Conservation (phyloP, 2,888 invertebrate species). For the Phengaris arion region DNA sequence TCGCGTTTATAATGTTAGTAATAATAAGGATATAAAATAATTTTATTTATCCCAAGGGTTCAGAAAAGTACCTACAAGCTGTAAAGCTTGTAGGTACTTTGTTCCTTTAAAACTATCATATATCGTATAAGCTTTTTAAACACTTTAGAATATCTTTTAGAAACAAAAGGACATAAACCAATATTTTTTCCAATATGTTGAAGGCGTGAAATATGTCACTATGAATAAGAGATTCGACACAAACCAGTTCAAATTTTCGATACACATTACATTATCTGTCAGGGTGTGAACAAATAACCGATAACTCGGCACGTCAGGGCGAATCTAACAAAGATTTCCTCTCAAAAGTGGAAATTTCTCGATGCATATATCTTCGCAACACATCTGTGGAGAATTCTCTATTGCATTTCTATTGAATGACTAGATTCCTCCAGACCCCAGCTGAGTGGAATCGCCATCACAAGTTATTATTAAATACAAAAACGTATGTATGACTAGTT, state of each 20-base stretch:
- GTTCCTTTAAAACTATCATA: no score
- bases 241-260: slow-evolving; percentile 57
- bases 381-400: slow-evolving; percentile 1
- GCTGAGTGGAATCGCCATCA: neutral
- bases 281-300: slow-evolving; percentile 54
- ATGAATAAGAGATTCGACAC: slow-evolving; percentile 47
- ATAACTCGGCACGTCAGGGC: slow-evolving; percentile 33
- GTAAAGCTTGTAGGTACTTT: neutral
- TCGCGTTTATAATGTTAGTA: no score
- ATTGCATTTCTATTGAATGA: slow-evolving; percentile 15
- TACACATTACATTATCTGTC: slow-evolving; percentile 63
- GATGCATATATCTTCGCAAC: slow-evolving; percentile 19
- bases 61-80: no score
- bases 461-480: neutral
- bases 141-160: neutral
- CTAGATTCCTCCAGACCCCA: neutral
- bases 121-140: neutral
- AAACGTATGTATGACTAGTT: neutral
- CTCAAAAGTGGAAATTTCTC: slow-evolving; percentile 44
- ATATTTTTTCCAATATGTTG: neutral
- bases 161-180: neutral
- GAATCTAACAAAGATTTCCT: slow-evolving; percentile 41
- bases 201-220: slow-evolving; percentile 41
- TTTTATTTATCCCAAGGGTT: no score
- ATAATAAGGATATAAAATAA: no score